Evolutionary conservation across 2,797 vertebrate genomes (phyloP).

Genomic region (Acrossocheilus fasciatus): DNA sequence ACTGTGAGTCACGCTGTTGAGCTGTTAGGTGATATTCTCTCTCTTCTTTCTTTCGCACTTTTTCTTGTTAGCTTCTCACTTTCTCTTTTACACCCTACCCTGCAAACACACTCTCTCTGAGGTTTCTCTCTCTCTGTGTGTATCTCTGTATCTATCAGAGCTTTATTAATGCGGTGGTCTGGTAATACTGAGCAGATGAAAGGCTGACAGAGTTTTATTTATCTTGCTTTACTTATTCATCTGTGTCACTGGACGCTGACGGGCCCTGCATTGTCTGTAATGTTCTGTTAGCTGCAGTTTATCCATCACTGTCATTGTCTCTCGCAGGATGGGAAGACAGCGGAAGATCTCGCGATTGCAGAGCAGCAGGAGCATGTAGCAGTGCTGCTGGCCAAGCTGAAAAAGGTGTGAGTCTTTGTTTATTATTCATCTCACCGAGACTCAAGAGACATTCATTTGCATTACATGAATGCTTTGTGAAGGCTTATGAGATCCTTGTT

Average conservation of each 20-base stretch:
- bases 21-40: constrained; percentile 36
- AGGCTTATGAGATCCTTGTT: constrained; percentile 8
- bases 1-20: constrained; percentile 23
- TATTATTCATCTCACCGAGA: constrained; percentile 32
- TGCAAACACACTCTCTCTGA: background rate
- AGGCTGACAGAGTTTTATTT: constrained; percentile 40
- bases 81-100: constrained; percentile 6
- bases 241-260: constrained; percentile 5
- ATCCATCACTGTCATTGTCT: constrained; percentile 50
- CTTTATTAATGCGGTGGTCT: constrained; percentile 24
- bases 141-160: constrained; percentile 17
- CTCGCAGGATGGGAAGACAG: constrained; percentile 91
- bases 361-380: constrained; percentile 90
- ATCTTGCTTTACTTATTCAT: constrained; percentile 38
- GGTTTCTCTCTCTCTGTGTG: constrained; percentile 13
- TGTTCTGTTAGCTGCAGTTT: constrained; percentile 32
- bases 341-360: constrained; percentile 90
- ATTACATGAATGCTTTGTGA: constrained; percentile 17
- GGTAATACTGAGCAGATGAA: constrained; percentile 37
- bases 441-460: constrained; percentile 12
- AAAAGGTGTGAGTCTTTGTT: constrained; percentile 82
- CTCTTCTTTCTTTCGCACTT: constrained; percentile 35
- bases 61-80: constrained; percentile 16
- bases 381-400: constrained; percentile 87
- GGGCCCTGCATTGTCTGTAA: constrained; percentile 12